These are phyloP conservation scores for Oscheius sp. DNA, from an alignment of 2,888 invertebrate genomes.

Conservation along the genomic window DNA sequence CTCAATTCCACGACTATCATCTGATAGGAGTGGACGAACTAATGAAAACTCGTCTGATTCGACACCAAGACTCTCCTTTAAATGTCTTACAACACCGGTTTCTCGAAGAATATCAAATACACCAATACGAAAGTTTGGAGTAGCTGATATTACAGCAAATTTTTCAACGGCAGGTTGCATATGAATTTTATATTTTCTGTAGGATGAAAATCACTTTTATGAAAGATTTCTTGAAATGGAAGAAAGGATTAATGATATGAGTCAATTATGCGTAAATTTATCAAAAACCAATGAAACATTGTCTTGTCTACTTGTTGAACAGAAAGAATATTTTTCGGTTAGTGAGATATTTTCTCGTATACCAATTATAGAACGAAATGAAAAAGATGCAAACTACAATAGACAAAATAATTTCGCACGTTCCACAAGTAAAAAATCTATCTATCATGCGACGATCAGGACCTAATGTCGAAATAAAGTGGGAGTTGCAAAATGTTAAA, in stretches of 20 bases:
- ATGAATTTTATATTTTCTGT: background rate
- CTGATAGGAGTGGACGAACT: too few relatives aligned
- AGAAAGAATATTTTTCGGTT: background rate
- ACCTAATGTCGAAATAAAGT: background rate
- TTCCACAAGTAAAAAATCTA: background rate
- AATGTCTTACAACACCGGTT: background rate
- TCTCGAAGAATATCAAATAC: background rate
- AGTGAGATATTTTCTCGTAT: background rate
- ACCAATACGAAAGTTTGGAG: conserved; percentile 8
- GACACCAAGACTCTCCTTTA: background rate
- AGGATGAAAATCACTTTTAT: background rate
- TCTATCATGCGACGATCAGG: background rate
- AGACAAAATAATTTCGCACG: background rate
- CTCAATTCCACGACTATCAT: too few relatives aligned
- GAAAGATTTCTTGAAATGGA: conserved; percentile 6
- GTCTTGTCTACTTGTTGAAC: background rate
- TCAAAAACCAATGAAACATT: conserved; percentile 16
- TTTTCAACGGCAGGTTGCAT: background rate
- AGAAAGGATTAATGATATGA: background rate
- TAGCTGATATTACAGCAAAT: conserved; percentile 1
- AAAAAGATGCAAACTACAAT: background rate
- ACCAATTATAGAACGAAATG: background rate
- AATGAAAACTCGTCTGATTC: too few relatives aligned
- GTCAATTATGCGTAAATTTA: background rate
- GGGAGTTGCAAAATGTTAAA: conserved; percentile 17